Evolutionary conservation across 2,888 invertebrate genomes (phyloP), one percentile per base, ranked within the genome.

Genomic region (Thymelicus acteon): DNA sequence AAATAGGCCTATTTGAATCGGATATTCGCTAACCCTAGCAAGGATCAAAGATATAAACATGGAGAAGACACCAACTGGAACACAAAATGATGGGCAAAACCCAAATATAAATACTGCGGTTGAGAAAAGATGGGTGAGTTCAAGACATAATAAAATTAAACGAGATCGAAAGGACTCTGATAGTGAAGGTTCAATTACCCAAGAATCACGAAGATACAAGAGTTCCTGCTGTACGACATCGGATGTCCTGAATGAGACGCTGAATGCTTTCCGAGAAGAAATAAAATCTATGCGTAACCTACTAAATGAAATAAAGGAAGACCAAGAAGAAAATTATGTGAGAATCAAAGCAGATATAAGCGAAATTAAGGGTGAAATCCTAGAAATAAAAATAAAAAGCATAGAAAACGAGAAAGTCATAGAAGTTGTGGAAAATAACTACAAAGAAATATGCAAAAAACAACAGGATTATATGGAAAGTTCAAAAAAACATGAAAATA

Each of bases 371-470:
- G 24, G 24, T 6, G 54, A 54, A 24, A 54, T 54, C 1, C 4
- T 54, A n/a, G 54, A 54, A 24, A 54, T 54, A 10, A 54, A 54
- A 24, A 54, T 54, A 10, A 54, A 54, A 54, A 54, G 4, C 7
- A 19, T 54, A 4, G 54, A 54, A 24, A 54, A 24, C 10, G 54
- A 54, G 12, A 54, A 54, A 10, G 10, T 10, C 2, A 54, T 54
- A 10, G 54, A 54, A 54, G 10, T 5, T 24, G 0, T 54, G 0
- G 54, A 54, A 24, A 54, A 2, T 10, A 54, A 24, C 6, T 54
- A n/a, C n/a, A 6, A 3, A 10, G 54, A 24, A 2, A 24, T 54
- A n/a, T 19, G 24, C 3, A 19, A 10, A 7, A 54, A 54, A 10
- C 54, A 54, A 54, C 10, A 54, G 10, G 24, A 24, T 8, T 24